Base-by-base conservation (phyloP, 2,888 invertebrate species). In the Lepidochrysops patricia region DNA sequence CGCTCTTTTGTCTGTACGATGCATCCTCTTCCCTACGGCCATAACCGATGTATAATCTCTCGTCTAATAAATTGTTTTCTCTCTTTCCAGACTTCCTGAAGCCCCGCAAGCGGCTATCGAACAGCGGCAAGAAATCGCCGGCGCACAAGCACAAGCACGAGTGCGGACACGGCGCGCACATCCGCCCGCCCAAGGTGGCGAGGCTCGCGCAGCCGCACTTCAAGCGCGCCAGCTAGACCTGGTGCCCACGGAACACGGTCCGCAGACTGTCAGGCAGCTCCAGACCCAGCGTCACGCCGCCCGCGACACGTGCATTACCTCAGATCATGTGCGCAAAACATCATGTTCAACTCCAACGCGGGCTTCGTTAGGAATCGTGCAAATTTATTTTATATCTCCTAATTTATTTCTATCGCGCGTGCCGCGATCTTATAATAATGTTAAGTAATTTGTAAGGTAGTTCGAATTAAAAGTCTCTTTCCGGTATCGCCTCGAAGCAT, bases 11-110 rank as follows among this genome's bases (percentile, higher is more conserved):
- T 29, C 29, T 29, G 7, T 29, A n/a, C n/a, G n/a, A n/a, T n/a
- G n/a, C n/a, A 29, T 29, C 29, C 29, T 29, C 6, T 29, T 29
- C 29, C 29, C 4, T 29, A 29, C 4, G n/a, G n/a, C n/a, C 7
- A 29, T 29, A 29, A 7, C 29, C 3, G 7, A 29, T 23, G 0
- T 19, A 9, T 19, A 12, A 4, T 19, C 9, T 15, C 7, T 9
- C 1, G 4, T 23, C 19, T 43, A 43, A 19, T 43, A 19, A 3
- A 0, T 19, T 1, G 4, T 9, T 19, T 43, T 23, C 19, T 57
- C 27, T 74, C 62, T 77, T 89, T 92, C 34, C 92, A 93, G 93
- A 93, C 89, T 93, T 89, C 84, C 87, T 93, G 91, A 91, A 91
- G 76, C 91, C 91, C 62, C 91, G 92, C 78, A 93, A 93, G 77